phyloP scores from a whole-genome alignment of 2,113 vertebrate species.

The Aldabrachelys gigantea region DNA sequence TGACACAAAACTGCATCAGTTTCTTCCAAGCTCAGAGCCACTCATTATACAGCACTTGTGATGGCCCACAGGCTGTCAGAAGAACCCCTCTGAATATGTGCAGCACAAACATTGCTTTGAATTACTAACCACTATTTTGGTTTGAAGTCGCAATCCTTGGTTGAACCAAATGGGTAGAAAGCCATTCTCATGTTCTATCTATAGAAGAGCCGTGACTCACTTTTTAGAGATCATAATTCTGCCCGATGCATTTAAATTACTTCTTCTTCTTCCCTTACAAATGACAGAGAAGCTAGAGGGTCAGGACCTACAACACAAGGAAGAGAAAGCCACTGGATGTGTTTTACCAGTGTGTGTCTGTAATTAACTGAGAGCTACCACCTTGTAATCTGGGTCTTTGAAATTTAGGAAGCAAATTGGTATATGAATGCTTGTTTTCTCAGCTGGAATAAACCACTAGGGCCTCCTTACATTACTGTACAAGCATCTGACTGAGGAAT shows the following conservation, averaged over 20 bases:
- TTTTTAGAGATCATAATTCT: background rate
- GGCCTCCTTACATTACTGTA: background rate
- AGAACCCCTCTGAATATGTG: background rate
- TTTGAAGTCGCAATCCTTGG: background rate
- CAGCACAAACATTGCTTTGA: background rate
- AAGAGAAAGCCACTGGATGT: background rate
- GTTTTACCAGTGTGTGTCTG: background rate
- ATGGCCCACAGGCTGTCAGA: background rate
- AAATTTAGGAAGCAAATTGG: background rate
- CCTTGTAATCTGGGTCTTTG: background rate
- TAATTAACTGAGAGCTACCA: background rate
- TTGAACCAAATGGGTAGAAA: conserved; percentile 37
- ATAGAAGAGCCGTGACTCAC: background rate
- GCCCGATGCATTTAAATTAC: background rate
- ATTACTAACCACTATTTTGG: background rate
- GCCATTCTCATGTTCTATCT: background rate
- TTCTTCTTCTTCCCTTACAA: background rate
- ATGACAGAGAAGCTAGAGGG: background rate
- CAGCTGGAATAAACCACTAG: background rate
- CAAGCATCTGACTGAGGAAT: background rate
- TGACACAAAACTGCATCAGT: background rate
- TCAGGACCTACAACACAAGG: background rate
- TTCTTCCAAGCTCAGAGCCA: background rate
- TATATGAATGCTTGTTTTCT: background rate
- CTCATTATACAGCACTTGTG: background rate